Conservation (phyloP, 2,888 invertebrate species). For the Rhogogaster chlorosoma region DNA sequence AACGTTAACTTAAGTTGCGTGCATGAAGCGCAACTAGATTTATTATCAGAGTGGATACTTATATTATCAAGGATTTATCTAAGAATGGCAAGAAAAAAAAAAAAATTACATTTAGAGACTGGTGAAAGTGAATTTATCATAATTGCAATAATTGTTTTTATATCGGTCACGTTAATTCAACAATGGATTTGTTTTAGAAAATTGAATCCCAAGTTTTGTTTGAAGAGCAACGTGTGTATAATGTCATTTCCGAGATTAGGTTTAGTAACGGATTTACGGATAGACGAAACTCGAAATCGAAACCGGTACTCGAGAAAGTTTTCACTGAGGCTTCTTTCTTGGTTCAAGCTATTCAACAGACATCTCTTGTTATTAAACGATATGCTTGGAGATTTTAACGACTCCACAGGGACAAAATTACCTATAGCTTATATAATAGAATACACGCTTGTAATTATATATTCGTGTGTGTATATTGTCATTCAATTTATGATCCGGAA, state of each 20-base stretch:
- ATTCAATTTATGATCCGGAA: background rate
- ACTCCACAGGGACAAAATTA: background rate
- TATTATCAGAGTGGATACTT: background rate
- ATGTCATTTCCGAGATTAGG: background rate
- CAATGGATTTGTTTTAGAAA: background rate
- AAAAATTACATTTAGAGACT: too few species aligned
- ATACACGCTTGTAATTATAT: background rate
- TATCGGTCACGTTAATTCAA: background rate
- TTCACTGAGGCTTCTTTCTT: slow-evolving; percentile 33
- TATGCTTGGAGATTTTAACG: slow-evolving; percentile 13
- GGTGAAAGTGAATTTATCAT: background rate
- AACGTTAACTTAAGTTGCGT: background rate
- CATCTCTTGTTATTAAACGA: background rate
- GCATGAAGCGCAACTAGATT: background rate
- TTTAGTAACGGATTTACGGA: background rate
- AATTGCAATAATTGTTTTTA: background rate
- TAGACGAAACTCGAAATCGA: slow-evolving; percentile 30
- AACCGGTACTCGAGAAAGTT: slow-evolving; percentile 48
- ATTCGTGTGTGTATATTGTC: background rate
- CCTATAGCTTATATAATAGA: background rate
- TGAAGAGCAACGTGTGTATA: background rate
- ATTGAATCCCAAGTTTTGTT: background rate
- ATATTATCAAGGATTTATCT: background rate
- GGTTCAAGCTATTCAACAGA: background rate
- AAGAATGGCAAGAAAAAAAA: background rate